These are phyloP conservation scores for Pseudonaja textilis DNA, from an alignment of 2,113 vertebrate species.

Conservation along the genomic window DNA sequence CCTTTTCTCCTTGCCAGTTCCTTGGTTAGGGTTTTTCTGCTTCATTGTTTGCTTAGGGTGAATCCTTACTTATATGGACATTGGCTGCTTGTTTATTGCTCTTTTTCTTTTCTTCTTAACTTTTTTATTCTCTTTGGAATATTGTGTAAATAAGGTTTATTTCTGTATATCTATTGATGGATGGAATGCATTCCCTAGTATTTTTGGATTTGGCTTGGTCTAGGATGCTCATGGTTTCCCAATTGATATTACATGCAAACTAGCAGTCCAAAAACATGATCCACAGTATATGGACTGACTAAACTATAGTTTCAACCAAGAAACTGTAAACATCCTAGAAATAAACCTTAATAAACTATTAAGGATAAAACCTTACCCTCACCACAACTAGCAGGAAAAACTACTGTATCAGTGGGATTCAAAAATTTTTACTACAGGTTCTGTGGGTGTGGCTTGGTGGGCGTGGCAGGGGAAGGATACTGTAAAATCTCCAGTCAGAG, in stretches of 20 bases:
- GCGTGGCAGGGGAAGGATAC: too few species aligned
- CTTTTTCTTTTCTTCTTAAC: not conserved
- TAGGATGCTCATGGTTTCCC: not conserved
- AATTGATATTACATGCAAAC: not conserved
- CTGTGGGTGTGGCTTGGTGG: too few species aligned
- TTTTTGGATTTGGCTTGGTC: not conserved
- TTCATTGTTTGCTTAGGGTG: not conserved
- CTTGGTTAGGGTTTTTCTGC: not conserved
- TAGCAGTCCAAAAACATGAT: not conserved
- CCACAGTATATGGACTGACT: not conserved
- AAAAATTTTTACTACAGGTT: too few species aligned
- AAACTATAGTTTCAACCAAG: not conserved
- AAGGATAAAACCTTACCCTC: not conserved
- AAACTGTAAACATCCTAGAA: not conserved
- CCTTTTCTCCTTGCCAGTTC: not conserved
- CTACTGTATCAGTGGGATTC: not conserved
- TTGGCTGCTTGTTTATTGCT: not conserved
- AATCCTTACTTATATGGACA: not conserved
- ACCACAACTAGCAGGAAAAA: not conserved
- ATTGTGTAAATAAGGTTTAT: not conserved
- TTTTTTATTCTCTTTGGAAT: not conserved
- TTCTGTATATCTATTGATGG: not conserved
- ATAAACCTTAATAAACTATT: not conserved
- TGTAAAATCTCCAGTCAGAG: too few species aligned
- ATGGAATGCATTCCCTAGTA: not conserved